Percentiles rank a stretch among this genome's conserved stretches.
These are phyloP conservation scores for Falco novaeseelandiae DNA, from an alignment of 2,797 vertebrate genomes.

Conservation along the genomic window DNA sequence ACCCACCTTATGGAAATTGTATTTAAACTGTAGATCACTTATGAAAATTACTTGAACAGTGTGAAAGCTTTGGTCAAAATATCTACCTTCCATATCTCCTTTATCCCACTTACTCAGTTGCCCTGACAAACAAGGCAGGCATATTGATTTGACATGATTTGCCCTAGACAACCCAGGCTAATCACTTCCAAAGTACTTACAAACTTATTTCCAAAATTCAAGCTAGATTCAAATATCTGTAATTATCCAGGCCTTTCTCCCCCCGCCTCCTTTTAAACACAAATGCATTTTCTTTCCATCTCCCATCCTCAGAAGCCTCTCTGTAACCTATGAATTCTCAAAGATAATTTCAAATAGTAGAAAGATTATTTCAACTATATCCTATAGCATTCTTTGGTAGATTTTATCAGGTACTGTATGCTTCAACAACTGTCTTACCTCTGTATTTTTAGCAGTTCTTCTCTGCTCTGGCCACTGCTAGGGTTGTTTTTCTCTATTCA, in stretches of 20 bases:
- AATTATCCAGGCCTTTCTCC: background rate
- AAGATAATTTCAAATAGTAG: background rate
- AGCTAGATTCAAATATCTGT: background rate
- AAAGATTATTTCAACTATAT: background rate
- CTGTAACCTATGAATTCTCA: background rate
- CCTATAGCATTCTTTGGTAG: background rate
- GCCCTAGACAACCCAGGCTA: background rate
- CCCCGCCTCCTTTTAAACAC: background rate
- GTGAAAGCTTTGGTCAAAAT: conserved; percentile 2
- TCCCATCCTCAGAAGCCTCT: background rate
- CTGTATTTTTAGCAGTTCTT: background rate
- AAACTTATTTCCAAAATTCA: background rate
- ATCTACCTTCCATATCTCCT: background rate
- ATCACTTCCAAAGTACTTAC: background rate
- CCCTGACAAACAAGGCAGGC: background rate
- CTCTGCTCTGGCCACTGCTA: background rate
- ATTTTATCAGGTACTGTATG: background rate
- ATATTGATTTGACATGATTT: background rate
- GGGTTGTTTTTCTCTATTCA: background rate
- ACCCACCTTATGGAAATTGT: background rate
- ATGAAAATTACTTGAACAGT: background rate
- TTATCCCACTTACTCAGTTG: background rate
- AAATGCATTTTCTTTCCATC: background rate
- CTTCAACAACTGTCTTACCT: background rate
- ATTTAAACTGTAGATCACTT: background rate